phyloP scores from a whole-genome alignment of 2,888 invertebrate species.

The Petrolisthes cinctipes region DNA sequence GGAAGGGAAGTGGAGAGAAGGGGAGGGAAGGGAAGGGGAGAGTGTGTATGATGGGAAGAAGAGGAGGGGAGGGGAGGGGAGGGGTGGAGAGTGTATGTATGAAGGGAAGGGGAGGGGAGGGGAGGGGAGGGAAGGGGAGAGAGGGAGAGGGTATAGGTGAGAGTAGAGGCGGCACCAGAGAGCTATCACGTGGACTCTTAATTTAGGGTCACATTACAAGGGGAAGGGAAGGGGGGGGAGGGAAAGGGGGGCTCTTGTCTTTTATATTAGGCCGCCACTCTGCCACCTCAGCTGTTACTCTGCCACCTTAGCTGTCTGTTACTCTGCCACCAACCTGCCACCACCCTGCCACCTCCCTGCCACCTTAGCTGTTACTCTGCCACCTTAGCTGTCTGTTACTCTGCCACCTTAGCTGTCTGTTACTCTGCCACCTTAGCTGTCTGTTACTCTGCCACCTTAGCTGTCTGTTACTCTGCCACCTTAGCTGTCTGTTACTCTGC shows the following conservation, averaged over 20 bases:
- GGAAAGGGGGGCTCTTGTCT: neutral
- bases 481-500: neutral
- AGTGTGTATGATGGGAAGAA: too few species aligned
- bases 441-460: neutral
- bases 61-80: too few species aligned
- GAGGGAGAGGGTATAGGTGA: neutral
- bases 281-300: neutral
- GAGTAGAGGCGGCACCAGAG: neutral
- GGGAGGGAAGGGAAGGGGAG: neutral
- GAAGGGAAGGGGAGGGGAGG: neutral
- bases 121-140: neutral
- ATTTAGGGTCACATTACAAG: constrained; percentile 25
- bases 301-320: neutral
- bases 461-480: neutral
- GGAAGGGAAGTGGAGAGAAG: neutral
- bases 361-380: neutral
- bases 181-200: constrained; percentile 14
- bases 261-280: neutral
- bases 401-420: constrained; percentile 3
- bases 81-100: too few species aligned
- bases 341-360: neutral
- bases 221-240: neutral
- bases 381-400: neutral
- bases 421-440: neutral
- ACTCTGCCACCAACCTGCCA: neutral